A percentile compares a stretch with the other conserved stretches of the same genome.
Evolutionary conservation across 2,888 invertebrate species (phyloP).

Genomic region (Eupeodes latifasciatus): DNA sequence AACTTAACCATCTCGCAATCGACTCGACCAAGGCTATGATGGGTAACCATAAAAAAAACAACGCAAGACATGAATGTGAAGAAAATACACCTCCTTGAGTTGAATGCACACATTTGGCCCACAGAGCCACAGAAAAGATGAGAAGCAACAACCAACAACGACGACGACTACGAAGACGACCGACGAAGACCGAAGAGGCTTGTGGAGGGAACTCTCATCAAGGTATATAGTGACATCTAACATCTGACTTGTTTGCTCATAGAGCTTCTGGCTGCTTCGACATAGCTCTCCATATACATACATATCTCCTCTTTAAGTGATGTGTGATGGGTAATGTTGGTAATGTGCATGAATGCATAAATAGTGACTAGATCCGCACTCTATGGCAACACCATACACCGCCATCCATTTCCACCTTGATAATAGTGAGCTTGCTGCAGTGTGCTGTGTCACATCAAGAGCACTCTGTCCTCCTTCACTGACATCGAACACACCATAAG

Average conservation of each 20-base stretch:
- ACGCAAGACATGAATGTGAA: slow-evolving; percentile 51
- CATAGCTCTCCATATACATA: neutral
- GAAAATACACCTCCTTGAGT: slow-evolving; percentile 66
- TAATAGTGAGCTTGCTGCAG: slow-evolving; percentile 41
- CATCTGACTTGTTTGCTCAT: slow-evolving; percentile 72
- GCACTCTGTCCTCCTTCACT: slow-evolving; percentile 59
- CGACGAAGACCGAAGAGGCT: neutral
- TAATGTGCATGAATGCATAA: slow-evolving; percentile 58
- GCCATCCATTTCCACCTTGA: neutral
- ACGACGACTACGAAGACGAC: neutral
- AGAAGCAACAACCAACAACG: neutral
- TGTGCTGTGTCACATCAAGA: slow-evolving; percentile 50
- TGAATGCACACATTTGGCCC: slow-evolving; percentile 58
- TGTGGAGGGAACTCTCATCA: slow-evolving; percentile 52
- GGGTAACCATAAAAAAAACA: slow-evolving; percentile 35
- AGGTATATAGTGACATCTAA: slow-evolving; percentile 70
- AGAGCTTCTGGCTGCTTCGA: slow-evolving; percentile 31
- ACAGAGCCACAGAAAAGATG: neutral
- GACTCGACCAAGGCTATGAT: neutral
- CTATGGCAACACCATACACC: neutral
- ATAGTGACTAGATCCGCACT: slow-evolving; percentile 67
- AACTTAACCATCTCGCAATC: slow-evolving; percentile 44
- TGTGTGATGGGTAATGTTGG: slow-evolving; percentile 30
- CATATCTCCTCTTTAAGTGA: slow-evolving; percentile 23
- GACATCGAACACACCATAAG: slow-evolving; percentile 39